Base-by-base conservation (phyloP, 2,797 vertebrate genomes). In the Ctenosaura bakeri region DNA sequence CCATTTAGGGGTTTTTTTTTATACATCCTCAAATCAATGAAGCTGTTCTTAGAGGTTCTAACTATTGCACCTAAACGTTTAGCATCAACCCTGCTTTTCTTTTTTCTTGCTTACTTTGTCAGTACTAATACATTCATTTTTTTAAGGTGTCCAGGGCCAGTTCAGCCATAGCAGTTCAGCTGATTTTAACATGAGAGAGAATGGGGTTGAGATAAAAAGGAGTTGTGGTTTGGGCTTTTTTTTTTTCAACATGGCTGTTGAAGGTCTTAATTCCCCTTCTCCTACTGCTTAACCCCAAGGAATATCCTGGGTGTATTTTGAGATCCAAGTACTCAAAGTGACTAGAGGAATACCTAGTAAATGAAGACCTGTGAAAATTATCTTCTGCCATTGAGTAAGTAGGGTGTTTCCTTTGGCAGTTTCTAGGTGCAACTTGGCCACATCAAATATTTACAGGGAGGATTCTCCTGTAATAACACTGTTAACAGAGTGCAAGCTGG, bases 21-120 rank as follows among this genome's bases (percentile, higher is more conserved):
- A 38, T 13, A 50, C 46, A 64, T 29, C 54, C 83, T 42, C 46
- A 85, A 87, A 87, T 87, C 71, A 87, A 76, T 82, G n/a, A 7
- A 77, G 12, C 32, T 83, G 12, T 16, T 35, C 59, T 69, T 79
- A 46, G n/a, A 46, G 26, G 18, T 50, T 22, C 46, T 42, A 71
- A 26, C 42, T 59, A 76, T 35, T 86, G 3, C 4, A 83, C 3
- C n/a, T 35, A 1, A 12, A 50, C 5, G 6, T 84, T 6, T 83
- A 26, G 66, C 18, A 62, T 32, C 16, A 59, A 16, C 42, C 50
- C 56, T 88, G 35, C 54, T 78, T 8, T 76, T 85, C 42, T 54
- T 35, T 29, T 56, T 59, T 24, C 26, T 69, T 69, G 83, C 78
- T 16, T 46, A 2, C 66, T 54, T 84, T 88, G 4, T 59, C 50